A percentile compares a stretch with the other conserved stretches of the same genome.
Conservation (phyloP, 1,140 invertebrate species). For the Drosophila seguyi region DNA sequence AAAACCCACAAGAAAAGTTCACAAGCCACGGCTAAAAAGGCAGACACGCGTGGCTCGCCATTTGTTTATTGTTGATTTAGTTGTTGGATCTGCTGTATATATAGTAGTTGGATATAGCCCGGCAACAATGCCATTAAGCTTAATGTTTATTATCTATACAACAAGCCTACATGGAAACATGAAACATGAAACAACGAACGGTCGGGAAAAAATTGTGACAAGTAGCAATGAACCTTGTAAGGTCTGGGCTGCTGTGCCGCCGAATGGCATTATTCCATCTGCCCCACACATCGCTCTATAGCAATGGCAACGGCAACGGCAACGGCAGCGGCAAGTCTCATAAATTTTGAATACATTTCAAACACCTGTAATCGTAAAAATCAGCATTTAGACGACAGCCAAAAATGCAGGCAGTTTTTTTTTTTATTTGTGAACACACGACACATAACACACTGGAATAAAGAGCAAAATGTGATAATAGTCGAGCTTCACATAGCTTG, state of each 20-base stretch:
- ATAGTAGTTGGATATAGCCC: slow-evolving; percentile 32
- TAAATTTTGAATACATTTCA: slow-evolving; percentile 68
- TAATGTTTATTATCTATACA: slow-evolving; percentile 73
- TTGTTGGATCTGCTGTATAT: slow-evolving; percentile 23
- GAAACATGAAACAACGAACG: slow-evolving; percentile 49
- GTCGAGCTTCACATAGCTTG: slow-evolving; percentile 23
- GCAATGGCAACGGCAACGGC: slow-evolving; percentile 7
- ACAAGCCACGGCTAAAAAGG: slow-evolving; percentile 74
- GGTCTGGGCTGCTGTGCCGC: slow-evolving; percentile 70
- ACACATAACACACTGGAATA: slow-evolving; percentile 26
- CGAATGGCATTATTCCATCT: slow-evolving; percentile 40
- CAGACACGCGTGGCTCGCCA: slow-evolving; percentile 68
- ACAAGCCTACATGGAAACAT: slow-evolving; percentile 61
- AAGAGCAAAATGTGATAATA: slow-evolving; percentile 31
- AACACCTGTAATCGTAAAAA: slow-evolving; percentile 49
- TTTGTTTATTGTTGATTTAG: slow-evolving; percentile 51
- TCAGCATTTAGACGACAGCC: slow-evolving; percentile 33
- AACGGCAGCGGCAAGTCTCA: slow-evolving; percentile 40
- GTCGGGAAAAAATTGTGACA: slow-evolving; percentile 60
- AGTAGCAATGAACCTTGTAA: slow-evolving; percentile 80
- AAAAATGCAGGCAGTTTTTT: slow-evolving; percentile 20
- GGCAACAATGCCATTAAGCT: slow-evolving; percentile 74
- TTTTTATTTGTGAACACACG: not conserved
- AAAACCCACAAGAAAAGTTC: slow-evolving; percentile 50
- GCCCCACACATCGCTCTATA: slow-evolving; percentile 22